A percentile compares a stretch with the other conserved stretches of the same genome.
phyloP scores from a whole-genome alignment of 1,140 invertebrate species.

The Solenopsis fugax region DNA sequence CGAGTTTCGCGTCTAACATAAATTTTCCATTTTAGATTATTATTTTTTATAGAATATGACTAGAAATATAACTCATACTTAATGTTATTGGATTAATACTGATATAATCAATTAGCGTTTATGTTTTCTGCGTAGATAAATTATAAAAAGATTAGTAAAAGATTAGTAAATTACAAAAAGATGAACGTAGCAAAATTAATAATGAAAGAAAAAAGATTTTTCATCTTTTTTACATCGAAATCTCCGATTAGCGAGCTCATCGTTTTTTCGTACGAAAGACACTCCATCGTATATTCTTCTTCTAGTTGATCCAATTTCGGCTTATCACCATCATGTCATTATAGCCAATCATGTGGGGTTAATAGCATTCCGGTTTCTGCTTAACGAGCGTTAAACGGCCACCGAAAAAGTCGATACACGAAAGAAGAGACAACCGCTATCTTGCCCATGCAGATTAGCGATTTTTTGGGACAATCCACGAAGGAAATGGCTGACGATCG shows the following conservation, averaged over 20 bases:
- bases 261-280: slow-evolving; percentile 1
- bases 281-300: neutral
- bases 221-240: neutral
- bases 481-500: slow-evolving; percentile 75
- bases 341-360: slow-evolving; percentile 1
- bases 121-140: neutral
- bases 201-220: neutral
- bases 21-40: neutral
- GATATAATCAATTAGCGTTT: neutral
- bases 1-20: neutral
- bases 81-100: neutral
- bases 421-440: slow-evolving; percentile 71
- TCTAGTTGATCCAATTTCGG: slow-evolving; percentile 33
- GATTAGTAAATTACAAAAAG: neutral
- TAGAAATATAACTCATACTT: neutral
- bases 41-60: neutral
- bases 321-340: slow-evolving; percentile 46
- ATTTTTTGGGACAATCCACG: slow-evolving; percentile 71
- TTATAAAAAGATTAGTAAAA: too few relatives aligned
- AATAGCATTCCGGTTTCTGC: slow-evolving; percentile 47
- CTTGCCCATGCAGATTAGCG: slow-evolving; percentile 75
- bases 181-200: neutral
- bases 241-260: slow-evolving; percentile 18
- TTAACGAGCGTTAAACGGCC: slow-evolving; percentile 65
- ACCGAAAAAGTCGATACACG: slow-evolving; percentile 78